A percentile compares a stretch with the other conserved stretches of the same genome.
These are phyloP conservation scores for Leptura quadrifasciata DNA, from an alignment of 2,888 invertebrate genomes.

Conservation along the genomic window DNA sequence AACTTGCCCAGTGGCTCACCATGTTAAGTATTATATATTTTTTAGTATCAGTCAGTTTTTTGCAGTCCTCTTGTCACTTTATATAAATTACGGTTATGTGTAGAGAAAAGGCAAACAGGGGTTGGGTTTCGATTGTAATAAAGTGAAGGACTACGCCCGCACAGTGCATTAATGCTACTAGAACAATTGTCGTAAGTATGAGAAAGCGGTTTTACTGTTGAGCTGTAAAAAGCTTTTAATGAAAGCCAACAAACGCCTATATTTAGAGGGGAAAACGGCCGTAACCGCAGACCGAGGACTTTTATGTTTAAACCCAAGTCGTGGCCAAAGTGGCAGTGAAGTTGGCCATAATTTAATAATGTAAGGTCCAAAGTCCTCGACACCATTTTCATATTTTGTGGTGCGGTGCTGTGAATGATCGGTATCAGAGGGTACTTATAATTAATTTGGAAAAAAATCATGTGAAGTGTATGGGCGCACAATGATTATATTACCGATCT, in stretches of 20 bases:
- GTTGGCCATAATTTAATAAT: conserved; percentile 4
- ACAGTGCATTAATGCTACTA: conserved; percentile 31
- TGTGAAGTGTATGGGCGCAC: too few species aligned
- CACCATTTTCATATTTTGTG: not conserved
- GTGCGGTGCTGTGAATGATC: not conserved
- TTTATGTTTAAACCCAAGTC: conserved; percentile 2
- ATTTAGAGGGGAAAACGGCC: conserved; percentile 8
- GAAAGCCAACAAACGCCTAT: conserved; percentile 23
- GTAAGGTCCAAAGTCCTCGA: not conserved
- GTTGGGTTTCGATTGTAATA: not conserved
- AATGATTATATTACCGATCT: too few species aligned
- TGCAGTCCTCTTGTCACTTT: too few species aligned
- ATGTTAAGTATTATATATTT: too few species aligned
- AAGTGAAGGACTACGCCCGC: conserved; percentile 14
- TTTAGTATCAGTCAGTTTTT: too few species aligned
- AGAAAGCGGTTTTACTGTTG: conserved; percentile 31
- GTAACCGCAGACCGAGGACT: not conserved
- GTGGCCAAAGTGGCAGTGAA: not conserved
- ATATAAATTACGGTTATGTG: not conserved
- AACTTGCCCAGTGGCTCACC: too few species aligned
- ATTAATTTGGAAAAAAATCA: too few species aligned
- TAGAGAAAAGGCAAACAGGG: not conserved
- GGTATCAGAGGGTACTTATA: too few species aligned
- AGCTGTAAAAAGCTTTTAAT: conserved; percentile 35
- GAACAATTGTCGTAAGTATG: conserved; percentile 35